Evolutionary conservation across 2,888 invertebrate genomes (phyloP).

Genomic region (Crocallis elinguaria): DNA sequence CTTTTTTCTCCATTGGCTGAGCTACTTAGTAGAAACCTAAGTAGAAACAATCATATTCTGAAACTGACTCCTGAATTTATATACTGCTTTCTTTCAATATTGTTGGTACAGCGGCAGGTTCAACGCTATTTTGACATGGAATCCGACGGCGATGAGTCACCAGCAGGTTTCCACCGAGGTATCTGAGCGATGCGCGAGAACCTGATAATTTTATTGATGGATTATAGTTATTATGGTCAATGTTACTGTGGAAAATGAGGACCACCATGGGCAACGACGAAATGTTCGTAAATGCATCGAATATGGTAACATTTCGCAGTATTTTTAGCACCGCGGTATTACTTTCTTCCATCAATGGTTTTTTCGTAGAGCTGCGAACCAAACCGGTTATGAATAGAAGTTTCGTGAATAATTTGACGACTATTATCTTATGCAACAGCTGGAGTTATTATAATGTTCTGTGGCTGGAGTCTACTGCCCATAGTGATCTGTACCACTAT

Average conservation of each 20-base stretch:
- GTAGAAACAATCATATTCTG: too few species aligned
- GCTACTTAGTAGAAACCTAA: too few species aligned
- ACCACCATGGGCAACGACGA: neutral
- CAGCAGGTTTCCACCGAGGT: conserved; percentile 21
- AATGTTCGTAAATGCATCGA: neutral
- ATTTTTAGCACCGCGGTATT: too few species aligned
- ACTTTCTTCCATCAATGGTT: too few species aligned
- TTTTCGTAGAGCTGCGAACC: too few species aligned
- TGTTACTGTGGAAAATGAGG: conserved; percentile 1
- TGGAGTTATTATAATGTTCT: too few species aligned
- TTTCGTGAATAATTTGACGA: too few species aligned
- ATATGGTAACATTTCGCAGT: neutral
- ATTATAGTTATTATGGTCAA: conserved; percentile 11
- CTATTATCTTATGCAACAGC: too few species aligned
- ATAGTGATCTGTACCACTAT: too few species aligned
- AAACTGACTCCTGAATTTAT: neutral
- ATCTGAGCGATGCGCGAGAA: conserved; percentile 17
- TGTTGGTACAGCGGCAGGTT: conserved; percentile 3
- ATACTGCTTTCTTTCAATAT: conserved; percentile 11
- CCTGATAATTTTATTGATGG: conserved; percentile 21
- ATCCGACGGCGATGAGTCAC: conserved; percentile 26
- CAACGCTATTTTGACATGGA: conserved; percentile 25
- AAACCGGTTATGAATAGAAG: too few species aligned
- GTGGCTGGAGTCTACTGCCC: too few species aligned
- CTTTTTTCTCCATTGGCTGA: too few species aligned